Evolutionary conservation across 1,140 invertebrate genomes (phyloP).

Genomic region (Atta cephalotes): DNA sequence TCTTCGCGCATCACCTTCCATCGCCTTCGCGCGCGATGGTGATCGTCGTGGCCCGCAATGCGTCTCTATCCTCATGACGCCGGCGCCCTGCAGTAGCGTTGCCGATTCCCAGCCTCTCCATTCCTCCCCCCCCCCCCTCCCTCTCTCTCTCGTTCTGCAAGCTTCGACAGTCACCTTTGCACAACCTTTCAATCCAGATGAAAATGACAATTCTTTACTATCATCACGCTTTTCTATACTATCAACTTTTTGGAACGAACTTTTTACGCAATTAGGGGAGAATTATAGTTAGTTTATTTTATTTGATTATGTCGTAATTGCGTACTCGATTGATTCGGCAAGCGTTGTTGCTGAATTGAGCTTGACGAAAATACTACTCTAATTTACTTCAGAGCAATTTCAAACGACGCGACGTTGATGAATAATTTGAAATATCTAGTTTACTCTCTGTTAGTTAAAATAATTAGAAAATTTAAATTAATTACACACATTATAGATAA

Average conservation of each 20-base stretch:
- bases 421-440: not conserved
- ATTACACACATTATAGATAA: not conserved
- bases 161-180: not conserved
- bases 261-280: not conserved
- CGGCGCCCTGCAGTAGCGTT: conserved; percentile 66
- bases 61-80: conserved; percentile 69
- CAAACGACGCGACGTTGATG: not conserved
- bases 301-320: conserved; percentile 8
- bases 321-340: conserved; percentile 21
- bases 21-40: conserved; percentile 19
- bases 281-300: conserved; percentile 31
- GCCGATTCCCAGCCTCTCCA: conserved; percentile 12
- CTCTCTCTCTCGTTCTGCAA: not conserved
- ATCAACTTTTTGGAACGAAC: conserved; percentile 24
- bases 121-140: not conserved
- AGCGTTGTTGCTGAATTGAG: not conserved
- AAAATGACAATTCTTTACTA: not conserved
- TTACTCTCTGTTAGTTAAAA: not conserved
- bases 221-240: not conserved
- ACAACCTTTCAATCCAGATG: conserved; percentile 26
- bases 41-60: conserved; percentile 68
- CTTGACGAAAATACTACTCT: not conserved
- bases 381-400: conserved; percentile 13
- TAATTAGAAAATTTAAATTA: conserved; percentile 9
- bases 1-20: conserved; percentile 44